Evolutionary conservation across 2,888 invertebrate genomes (phyloP), one percentile per base, ranked within the genome.

Genomic region (Achlya flavicornis): DNA sequence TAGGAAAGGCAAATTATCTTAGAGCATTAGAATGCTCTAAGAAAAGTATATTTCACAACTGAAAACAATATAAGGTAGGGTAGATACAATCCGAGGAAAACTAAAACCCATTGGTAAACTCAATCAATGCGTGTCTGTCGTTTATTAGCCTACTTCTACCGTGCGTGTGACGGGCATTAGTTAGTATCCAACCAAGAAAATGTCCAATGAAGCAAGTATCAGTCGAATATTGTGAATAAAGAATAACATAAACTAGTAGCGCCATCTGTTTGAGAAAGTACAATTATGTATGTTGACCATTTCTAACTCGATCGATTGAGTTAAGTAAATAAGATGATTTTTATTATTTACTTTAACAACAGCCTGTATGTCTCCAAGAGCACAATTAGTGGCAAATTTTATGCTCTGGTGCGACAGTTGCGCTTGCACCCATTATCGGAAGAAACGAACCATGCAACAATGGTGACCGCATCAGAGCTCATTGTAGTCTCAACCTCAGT

Each of bases 361-460:
- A 86, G n/a, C 83, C 88, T 89, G 76, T 90, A 80, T 10, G 61
- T 62, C 65, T 68, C 63, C 38, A 71, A 69, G 73, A 74, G 74
- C 74, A 70, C 77, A 80, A 83, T 84, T 79, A 82, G 72, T 73
- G 69, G 65, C 72, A 78, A 77, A 80, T 83, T 82, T 86, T 84
- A 85, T 87, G 90, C 85, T 90, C 88, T 79, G 80, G 74, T 87
- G 86, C 78, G 72, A 75, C 70, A 74, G 79, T 83, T 88, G 88
- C 88, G 85, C 79, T 72, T 76, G 81, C 84, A 78, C 69, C 80
- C 76, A 88, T 93, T 91, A 91, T 66, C 32, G 59, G 64, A 71
- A 64, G 76, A 87, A 89, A 64, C 90, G 85, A 88, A 88, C 79
- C 92, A 83, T 90, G 69, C 71, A 68, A 64, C 38, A 58, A 61